Percentiles rank a stretch among this genome's conserved stretches.
These are phyloP conservation scores for Chloebia gouldiae DNA, from an alignment of 2,113 vertebrate species.

Conservation along the genomic window DNA sequence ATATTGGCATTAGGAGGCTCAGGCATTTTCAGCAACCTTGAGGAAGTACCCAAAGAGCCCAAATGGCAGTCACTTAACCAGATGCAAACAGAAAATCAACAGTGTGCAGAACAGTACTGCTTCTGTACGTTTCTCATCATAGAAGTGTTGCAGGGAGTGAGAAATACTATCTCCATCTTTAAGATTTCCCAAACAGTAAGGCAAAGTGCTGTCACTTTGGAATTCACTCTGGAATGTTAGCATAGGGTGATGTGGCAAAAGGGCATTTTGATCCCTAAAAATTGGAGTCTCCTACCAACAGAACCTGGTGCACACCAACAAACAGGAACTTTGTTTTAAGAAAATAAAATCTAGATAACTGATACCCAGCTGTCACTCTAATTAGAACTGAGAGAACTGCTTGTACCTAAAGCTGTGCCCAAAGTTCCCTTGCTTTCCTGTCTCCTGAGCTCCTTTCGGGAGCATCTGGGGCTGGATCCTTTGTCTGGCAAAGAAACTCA, in stretches of 20 bases:
- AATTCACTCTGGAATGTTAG: neutral
- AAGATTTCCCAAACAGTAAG: neutral
- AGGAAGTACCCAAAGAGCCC: neutral
- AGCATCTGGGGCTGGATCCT: slow-evolving; percentile 87
- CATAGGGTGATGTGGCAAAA: neutral
- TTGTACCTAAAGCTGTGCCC: slow-evolving; percentile 87
- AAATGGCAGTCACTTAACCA: neutral
- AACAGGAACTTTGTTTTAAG: neutral
- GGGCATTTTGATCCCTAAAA: neutral
- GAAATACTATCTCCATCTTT: neutral
- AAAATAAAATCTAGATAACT: neutral
- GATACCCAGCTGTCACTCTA: neutral
- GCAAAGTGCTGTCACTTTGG: neutral
- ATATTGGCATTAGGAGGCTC: neutral
- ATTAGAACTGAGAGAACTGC: neutral
- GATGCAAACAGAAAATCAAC: neutral
- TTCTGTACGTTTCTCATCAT: neutral
- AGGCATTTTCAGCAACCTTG: neutral
- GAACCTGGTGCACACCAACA: neutral
- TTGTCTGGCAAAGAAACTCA: slow-evolving; percentile 83
- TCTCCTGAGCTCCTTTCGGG: slow-evolving; percentile 84
- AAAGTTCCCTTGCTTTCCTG: slow-evolving; percentile 86
- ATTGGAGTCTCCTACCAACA: neutral
- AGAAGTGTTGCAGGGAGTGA: neutral
- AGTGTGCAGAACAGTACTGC: neutral